phyloP scores from a whole-genome alignment of 2,797 vertebrate species.

The Cottoperca gobio region DNA sequence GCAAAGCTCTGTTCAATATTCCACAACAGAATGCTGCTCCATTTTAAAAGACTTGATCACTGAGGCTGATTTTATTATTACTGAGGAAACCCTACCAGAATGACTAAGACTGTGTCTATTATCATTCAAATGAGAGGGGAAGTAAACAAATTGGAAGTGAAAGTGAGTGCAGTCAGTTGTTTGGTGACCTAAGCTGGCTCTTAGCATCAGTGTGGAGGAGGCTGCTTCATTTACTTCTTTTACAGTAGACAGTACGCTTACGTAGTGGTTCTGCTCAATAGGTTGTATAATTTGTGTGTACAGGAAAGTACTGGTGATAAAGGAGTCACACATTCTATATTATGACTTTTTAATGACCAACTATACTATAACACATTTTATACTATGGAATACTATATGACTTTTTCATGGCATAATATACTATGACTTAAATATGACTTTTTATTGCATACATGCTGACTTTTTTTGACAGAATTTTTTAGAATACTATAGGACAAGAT shows the following conservation, averaged over 20 bases:
- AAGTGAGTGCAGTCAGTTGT: conserved; percentile 12
- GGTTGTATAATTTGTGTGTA: conserved; percentile 7
- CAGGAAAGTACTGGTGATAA: conserved; percentile 9
- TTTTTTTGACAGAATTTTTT: too few relatives aligned
- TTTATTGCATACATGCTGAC: too few relatives aligned
- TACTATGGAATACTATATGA: too few relatives aligned
- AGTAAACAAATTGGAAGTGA: conserved; percentile 48
- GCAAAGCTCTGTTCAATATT: conserved; percentile 46
- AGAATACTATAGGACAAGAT: too few relatives aligned
- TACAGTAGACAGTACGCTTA: conserved; percentile 32
- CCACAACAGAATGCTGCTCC: conserved; percentile 21
- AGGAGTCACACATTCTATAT: neutral
- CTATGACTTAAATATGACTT: too few relatives aligned
- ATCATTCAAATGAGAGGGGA: conserved; percentile 59
- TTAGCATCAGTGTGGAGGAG: conserved; percentile 16
- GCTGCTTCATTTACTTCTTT: conserved; percentile 17
- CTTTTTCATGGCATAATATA: too few relatives aligned
- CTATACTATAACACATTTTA: too few relatives aligned
- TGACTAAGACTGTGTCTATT: conserved; percentile 35
- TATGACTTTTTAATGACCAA: too few relatives aligned
- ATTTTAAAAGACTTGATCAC: conserved; percentile 49
- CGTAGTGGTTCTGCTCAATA: neutral
- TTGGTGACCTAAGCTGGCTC: conserved; percentile 23
- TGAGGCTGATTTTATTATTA: conserved; percentile 34
- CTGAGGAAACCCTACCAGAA: conserved; percentile 16